A percentile compares a stretch with the other conserved stretches of the same genome.
Conservation (phyloP, 2,888 invertebrate genomes). For the Hydrotaea cyrtoneurina region DNA sequence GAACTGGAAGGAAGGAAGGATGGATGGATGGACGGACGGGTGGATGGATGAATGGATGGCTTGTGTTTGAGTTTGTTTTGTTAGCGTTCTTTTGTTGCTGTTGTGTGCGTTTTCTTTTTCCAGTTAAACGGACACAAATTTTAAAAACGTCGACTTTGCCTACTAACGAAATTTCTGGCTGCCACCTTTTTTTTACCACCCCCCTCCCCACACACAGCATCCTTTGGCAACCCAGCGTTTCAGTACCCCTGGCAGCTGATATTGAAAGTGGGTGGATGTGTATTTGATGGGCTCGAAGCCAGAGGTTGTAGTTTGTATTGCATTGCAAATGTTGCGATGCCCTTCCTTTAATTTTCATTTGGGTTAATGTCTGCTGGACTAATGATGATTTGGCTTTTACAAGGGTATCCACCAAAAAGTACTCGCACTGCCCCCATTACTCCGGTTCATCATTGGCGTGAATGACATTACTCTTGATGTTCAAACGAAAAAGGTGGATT, state of each 20-base stretch:
- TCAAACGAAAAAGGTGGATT: slow-evolving; percentile 35
- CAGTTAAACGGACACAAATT: slow-evolving; percentile 7
- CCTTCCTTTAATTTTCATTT: background rate
- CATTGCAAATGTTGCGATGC: background rate
- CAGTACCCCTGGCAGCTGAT: background rate
- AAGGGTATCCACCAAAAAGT: background rate
- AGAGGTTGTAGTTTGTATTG: background rate
- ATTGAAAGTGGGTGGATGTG: background rate
- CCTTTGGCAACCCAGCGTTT: background rate
- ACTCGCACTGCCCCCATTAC: background rate
- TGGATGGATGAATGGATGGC: background rate
- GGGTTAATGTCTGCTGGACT: slow-evolving; percentile 35
- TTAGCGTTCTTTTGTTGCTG: background rate
- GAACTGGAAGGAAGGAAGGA: background rate
- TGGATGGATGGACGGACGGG: background rate
- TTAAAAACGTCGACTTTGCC: background rate
- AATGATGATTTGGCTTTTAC: slow-evolving; percentile 32
- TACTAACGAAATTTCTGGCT: background rate
- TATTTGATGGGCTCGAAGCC: background rate
- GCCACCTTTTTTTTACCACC: slow-evolving; percentile 10
- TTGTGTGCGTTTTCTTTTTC: slow-evolving; percentile 12
- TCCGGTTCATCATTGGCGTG: background rate
- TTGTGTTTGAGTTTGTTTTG: slow-evolving; percentile 19
- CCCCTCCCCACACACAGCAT: no score
- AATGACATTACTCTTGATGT: no score